Evolutionary conservation across 2,888 invertebrate genomes (phyloP), one percentile per base, ranked within the genome.

Genomic region (Uropetala carovei): DNA sequence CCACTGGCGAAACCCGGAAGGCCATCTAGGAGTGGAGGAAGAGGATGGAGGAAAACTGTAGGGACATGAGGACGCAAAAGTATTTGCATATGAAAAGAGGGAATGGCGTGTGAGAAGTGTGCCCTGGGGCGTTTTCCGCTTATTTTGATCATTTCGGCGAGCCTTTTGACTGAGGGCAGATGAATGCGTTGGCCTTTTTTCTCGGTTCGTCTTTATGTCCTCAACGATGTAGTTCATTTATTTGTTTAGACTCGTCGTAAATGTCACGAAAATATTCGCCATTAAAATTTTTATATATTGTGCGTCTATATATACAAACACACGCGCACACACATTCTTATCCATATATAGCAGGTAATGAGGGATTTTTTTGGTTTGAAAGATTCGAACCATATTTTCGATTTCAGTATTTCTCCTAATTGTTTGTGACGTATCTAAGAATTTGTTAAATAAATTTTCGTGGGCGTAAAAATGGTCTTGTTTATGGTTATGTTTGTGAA

Each of bases 1-100:
- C 89, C 89, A 58, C 89, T 89, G 89, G 89, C 89, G 89, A 89
- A 64, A 64, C 89, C 89, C 89, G 89, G 64, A 89, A 68, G 89
- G 58, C 89, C 64, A 0, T 68, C 68, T 30, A 59, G 18, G 5
- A 64, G 27, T 16, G 89, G n/a, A 8, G 89, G 68, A 16, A 16
- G 60, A 0, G 11, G 60, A 13, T 10, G 89, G 11, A 43, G 89
- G 18, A 43, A 64, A n/a, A 60, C 11, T 16, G 16, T 11, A 59
- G 59, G 59, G 85, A 58, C 22, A 30, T 56, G 22, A 58, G 43
- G 30, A 30, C 59, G 64, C 30, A n/a, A 58, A 16, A 43, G 64
- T 18, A 89, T 89, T 89, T 89, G 89, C 89, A 89, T 89, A 18
- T 64, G 89, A 89, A 89, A 13, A 64, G 89, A 64, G 89, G 64